phyloP scores from a whole-genome alignment of 2,888 invertebrate genomes.

The Lasioglossum villosulum region DNA sequence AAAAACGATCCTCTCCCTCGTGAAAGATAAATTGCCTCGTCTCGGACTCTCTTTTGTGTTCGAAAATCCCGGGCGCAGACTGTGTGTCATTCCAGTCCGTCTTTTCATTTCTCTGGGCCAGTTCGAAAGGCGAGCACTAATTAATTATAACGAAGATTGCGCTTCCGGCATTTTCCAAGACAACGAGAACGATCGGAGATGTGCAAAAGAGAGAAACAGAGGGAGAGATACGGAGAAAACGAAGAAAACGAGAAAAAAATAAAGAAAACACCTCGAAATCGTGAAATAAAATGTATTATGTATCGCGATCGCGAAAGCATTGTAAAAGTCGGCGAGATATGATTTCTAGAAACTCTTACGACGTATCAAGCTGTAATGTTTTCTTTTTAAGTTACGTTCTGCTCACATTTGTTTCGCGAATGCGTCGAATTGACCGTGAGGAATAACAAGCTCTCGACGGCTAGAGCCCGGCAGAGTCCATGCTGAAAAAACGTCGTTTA shows the following conservation, averaged over 20 bases:
- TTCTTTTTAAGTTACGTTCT: constrained; percentile 29
- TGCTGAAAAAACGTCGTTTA: constrained; percentile 68
- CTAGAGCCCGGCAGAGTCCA: constrained; percentile 61
- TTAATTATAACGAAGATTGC: constrained; percentile 58
- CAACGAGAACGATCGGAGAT: constrained; percentile 26
- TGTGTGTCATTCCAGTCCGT: constrained; percentile 69
- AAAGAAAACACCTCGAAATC: constrained; percentile 49
- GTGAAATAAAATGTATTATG: constrained; percentile 45
- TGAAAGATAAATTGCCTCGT: constrained; percentile 38
- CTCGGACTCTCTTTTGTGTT: constrained; percentile 55
- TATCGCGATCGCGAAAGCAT: constrained; percentile 51
- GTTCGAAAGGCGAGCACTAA: constrained; percentile 62
- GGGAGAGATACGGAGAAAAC: neutral
- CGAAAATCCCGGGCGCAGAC: constrained; percentile 52
- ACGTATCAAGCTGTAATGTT: constrained; percentile 57
- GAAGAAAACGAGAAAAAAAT: constrained; percentile 28
- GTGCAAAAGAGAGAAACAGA: neutral
- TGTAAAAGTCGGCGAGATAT: constrained; percentile 67
- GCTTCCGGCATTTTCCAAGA: constrained; percentile 54
- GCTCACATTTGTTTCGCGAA: constrained; percentile 41
- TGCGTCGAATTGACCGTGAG: neutral
- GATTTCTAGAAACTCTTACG: constrained; percentile 75
- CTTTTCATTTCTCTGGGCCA: constrained; percentile 55
- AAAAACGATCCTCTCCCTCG: constrained; percentile 39
- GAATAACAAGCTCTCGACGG: neutral